Conservation (phyloP, 53 echinoderm and acorn worm genomes). For the Crossaster papposus region DNA sequence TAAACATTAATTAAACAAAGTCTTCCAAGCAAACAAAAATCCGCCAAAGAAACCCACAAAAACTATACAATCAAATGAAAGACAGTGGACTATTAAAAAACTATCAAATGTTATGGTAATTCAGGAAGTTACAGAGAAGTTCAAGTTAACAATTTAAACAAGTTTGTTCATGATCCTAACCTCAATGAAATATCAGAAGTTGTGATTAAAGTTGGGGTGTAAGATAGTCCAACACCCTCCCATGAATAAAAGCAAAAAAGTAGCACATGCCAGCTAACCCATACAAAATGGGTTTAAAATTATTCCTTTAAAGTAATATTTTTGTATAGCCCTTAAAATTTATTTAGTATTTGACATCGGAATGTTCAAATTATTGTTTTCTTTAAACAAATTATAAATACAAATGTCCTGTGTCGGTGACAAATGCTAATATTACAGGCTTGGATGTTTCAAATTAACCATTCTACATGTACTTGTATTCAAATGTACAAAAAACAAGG, state of each 20-base stretch:
- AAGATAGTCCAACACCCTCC: no score
- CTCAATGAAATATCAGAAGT: no score
- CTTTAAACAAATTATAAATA: background rate
- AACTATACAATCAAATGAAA: conserved; percentile 23
- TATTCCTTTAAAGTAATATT: background rate
- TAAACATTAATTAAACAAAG: no score
- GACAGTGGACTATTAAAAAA: conserved; percentile 10
- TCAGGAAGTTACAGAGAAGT: no score
- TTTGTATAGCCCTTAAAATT: background rate
- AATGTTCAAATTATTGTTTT: conserved; percentile 37
- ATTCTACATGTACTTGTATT: background rate
- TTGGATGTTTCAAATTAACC: background rate
- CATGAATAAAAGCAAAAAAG: no score
- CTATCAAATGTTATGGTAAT: no score
- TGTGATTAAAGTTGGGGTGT: no score
- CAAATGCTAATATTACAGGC: background rate
- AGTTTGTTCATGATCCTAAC: no score
- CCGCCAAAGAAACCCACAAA: no score
- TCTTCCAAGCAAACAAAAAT: background rate
- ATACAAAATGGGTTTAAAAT: no score
- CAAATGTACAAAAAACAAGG: background rate
- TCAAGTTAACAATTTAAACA: no score
- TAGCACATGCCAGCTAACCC: no score
- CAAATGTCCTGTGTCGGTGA: background rate
- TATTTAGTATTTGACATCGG: conserved; percentile 27